Evolutionary conservation across 1,140 invertebrate species (phyloP).

Genomic region (Ceratina calcarata): DNA sequence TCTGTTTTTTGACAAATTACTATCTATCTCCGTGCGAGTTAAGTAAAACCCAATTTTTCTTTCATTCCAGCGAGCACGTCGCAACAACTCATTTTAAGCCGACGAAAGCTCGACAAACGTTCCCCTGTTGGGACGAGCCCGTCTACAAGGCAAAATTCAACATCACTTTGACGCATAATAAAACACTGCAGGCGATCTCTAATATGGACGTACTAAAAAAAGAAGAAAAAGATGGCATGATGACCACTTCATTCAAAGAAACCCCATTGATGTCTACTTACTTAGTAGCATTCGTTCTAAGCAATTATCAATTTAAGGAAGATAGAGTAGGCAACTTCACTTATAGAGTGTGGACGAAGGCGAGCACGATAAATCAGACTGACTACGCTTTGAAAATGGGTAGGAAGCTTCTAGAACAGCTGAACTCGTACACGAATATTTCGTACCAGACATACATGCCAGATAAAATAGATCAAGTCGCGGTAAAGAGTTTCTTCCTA

Average conservation of each 20-base stretch:
- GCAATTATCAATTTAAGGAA: constrained; percentile 83
- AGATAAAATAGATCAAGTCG: constrained; percentile 83
- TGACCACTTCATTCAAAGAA: constrained; percentile 38
- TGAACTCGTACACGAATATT: constrained; percentile 63
- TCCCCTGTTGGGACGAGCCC: constrained; percentile 89
- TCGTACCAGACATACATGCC: constrained; percentile 41
- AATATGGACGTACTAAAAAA: constrained; percentile 77
- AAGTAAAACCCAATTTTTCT: no score
- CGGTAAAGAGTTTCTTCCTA: constrained; percentile 88
- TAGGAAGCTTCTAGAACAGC: constrained; percentile 64
- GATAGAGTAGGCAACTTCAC: constrained; percentile 37
- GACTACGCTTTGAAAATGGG: constrained; percentile 72
- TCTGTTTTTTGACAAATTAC: no score
- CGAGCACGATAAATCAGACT: constrained; percentile 80
- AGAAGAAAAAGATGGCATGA: background rate
- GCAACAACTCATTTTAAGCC: constrained; percentile 87
- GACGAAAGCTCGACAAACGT: constrained; percentile 84
- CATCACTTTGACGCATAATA: constrained; percentile 78
- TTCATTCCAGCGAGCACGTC: constrained; percentile 63
- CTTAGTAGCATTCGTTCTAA: constrained; percentile 87
- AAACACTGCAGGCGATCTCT: constrained; percentile 73
- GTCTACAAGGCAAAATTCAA: constrained; percentile 81
- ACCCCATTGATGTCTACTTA: constrained; percentile 86
- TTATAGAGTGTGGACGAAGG: constrained; percentile 77
- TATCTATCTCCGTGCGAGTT: no score